Percentiles rank a stretch among this genome's conserved stretches.
Conservation (phyloP, 92 coral and sea anemone genomes). For the Umimayanthus kanabou region DNA sequence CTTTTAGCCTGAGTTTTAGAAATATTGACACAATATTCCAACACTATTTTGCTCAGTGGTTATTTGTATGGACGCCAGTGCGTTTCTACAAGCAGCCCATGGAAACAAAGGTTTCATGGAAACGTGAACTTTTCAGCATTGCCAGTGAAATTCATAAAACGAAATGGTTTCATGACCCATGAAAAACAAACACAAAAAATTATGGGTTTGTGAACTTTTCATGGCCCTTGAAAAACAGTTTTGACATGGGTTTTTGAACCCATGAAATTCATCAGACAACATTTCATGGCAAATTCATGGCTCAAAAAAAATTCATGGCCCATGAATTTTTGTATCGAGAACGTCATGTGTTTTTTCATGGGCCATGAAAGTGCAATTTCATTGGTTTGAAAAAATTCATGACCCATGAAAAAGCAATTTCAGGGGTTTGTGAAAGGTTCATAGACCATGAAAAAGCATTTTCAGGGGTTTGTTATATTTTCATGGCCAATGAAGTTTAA, state of each 20-base stretch:
- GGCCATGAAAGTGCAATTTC: constrained; percentile 3
- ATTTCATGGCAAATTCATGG: constrained; percentile 21
- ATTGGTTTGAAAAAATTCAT: not conserved
- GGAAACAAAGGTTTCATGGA: too few species aligned
- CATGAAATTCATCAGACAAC: constrained; percentile 24
- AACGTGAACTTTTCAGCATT: too few species aligned
- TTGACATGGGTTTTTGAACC: constrained; percentile 26
- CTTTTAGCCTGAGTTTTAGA: constrained; percentile 11
- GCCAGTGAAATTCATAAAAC: too few species aligned
- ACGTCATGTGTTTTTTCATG: not conserved
- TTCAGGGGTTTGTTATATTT: not conserved
- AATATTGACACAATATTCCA: not conserved
- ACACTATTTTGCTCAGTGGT: not conserved
- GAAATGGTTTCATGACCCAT: too few species aligned
- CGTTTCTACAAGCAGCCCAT: constrained; percentile 15
- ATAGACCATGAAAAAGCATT: constrained; percentile 7
- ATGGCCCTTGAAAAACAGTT: constrained; percentile 24
- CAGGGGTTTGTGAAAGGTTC: not conserved
- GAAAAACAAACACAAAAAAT: too few species aligned
- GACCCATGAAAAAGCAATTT: not conserved
- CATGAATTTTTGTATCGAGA: too few species aligned
- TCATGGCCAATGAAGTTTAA: too few species aligned
- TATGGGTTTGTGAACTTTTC: not conserved
- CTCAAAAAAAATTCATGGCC: not conserved
- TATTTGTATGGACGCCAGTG: constrained; percentile 3